Evolutionary conservation across 92 coral and sea anemone genomes (phyloP).

Genomic region (Actinernus sp.): DNA sequence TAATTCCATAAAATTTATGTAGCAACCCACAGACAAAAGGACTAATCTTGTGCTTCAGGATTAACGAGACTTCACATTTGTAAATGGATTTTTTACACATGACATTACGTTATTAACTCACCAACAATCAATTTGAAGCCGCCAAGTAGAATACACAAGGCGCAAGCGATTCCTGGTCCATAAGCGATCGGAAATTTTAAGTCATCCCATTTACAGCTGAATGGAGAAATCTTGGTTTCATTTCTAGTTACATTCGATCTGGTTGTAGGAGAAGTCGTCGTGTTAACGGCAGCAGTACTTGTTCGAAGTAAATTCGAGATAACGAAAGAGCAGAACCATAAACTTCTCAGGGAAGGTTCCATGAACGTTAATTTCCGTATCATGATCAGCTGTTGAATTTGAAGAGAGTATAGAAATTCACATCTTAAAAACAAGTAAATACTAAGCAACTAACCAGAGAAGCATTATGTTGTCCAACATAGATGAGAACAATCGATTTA

Average conservation of each 20-base stretch:
- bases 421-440: too few relatives aligned
- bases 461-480: too few relatives aligned
- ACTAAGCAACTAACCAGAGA: too few relatives aligned
- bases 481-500: too few relatives aligned
- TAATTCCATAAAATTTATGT: too few relatives aligned
- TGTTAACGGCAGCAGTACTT: not conserved
- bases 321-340: not conserved
- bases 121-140: slow-evolving; percentile 81
- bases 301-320: slow-evolving; percentile 1
- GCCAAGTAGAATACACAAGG: slow-evolving; percentile 71
- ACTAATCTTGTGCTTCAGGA: too few relatives aligned
- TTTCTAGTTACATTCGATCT: slow-evolving; percentile 8
- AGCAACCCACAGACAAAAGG: too few relatives aligned
- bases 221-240: slow-evolving; percentile 21
- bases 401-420: too few relatives aligned
- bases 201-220: slow-evolving; percentile 84
- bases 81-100: not conserved
- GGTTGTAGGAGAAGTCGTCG: not conserved
- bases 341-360: not conserved
- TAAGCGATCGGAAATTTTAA: slow-evolving; percentile 72
- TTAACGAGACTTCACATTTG: too few relatives aligned
- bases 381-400: too few relatives aligned
- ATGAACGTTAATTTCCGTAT: too few relatives aligned
- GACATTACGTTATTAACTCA: slow-evolving; percentile 21
- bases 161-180: slow-evolving; percentile 86